Conservation (phyloP, 1,140 invertebrate genomes). For the Nasonia giraulti region DNA sequence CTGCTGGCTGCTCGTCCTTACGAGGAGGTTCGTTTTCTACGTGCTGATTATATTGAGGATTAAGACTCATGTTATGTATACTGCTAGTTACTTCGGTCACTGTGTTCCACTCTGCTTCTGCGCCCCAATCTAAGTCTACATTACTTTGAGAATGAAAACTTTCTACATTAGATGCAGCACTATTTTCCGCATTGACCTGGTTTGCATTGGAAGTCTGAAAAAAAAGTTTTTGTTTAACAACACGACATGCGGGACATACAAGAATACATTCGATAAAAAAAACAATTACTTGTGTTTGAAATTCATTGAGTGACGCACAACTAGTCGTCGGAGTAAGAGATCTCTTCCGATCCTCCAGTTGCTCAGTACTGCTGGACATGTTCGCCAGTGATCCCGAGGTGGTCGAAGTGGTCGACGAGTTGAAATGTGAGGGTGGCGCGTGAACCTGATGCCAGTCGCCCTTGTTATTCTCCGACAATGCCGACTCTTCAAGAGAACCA, state of each 20-base stretch:
- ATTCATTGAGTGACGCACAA: constrained; percentile 58
- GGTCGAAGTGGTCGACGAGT: constrained; percentile 51
- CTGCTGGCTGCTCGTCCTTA: constrained; percentile 36
- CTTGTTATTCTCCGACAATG: constrained; percentile 52
- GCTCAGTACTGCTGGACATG: constrained; percentile 59
- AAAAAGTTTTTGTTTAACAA: constrained; percentile 12
- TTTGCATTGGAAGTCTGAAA: constrained; percentile 27
- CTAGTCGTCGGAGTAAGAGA: constrained; percentile 55
- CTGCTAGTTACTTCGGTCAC: constrained; percentile 58
- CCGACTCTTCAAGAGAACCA: constrained; percentile 45
- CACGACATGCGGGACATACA: neutral
- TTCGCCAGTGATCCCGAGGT: constrained; percentile 55
- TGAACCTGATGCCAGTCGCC: constrained; percentile 61
- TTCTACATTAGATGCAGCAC: constrained; percentile 11
- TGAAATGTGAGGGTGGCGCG: constrained; percentile 53
- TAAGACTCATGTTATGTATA: constrained; percentile 60
- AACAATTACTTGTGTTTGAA: constrained; percentile 42
- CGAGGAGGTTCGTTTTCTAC: constrained; percentile 50
- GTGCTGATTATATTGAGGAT: constrained; percentile 51
- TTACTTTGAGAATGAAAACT: constrained; percentile 56
- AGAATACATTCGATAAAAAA: neutral
- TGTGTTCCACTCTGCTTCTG: constrained; percentile 61
- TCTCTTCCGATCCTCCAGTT: constrained; percentile 60
- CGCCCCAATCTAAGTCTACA: constrained; percentile 59
- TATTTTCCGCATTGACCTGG: constrained; percentile 35